Base-by-base conservation (phyloP, 2,888 invertebrate genomes). In the Lithosia quadra region DNA sequence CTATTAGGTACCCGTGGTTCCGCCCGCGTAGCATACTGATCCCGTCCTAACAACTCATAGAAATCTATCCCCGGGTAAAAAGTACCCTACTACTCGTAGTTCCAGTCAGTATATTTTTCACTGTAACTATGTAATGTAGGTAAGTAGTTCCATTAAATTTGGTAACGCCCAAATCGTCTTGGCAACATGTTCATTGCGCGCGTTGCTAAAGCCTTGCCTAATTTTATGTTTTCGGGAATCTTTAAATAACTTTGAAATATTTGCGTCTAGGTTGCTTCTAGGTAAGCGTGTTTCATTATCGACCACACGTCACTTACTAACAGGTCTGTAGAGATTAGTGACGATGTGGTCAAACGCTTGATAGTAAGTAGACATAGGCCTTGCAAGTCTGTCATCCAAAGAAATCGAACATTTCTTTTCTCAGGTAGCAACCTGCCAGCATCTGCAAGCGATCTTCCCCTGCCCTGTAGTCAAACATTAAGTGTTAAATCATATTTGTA, bases 401-500 rank as follows among this genome's bases (percentile, higher is more conserved):
- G 3, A 28, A 28, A 28, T 5, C 28, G 5, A 28, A 28, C 5
- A 28, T 28, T 28, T 28, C 28, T 5, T 28, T 4, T 28, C 28
- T 28, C 5, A 28, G 28, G 28, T 5, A 2, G 28, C 28, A 49
- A 8, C n/a, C 49, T 9, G 49, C 18, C 9, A 49, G 49, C 18
- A 49, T 9, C 49, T 28, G 49, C 18, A 7, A 43, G 43, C 5
- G 43, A 1, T 43, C 5, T 43, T 43, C 18, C 43, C 18, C 43
- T 15, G 7, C 43, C 18, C 43, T 15, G 43, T 9, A 49, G 9
- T 1, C 49, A 49, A 49, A 49, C 49, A 18, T 18, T 49, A 49
- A n/a, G 49, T n/a, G 49, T n/a, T 49, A 49, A n/a, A 49, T 49
- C 49, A 49, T 49, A 49, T 49, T 49, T n/a, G 49, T n/a, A 18